phyloP scores from a whole-genome alignment of 2,113 vertebrate genomes.

The Sebastes schlegelii region DNA sequence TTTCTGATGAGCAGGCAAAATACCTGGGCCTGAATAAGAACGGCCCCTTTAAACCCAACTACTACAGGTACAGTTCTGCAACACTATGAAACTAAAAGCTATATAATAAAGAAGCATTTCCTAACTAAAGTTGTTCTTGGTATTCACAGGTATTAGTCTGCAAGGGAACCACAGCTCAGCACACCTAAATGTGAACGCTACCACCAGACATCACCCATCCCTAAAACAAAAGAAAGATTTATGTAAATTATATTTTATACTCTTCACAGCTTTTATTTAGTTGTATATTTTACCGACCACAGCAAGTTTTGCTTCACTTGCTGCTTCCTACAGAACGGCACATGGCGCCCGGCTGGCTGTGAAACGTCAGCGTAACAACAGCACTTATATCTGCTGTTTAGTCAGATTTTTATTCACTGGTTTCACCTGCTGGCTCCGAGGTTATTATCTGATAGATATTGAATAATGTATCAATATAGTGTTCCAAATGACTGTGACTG shows the following conservation, averaged over 20 bases:
- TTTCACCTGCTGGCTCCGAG: conserved; percentile 11
- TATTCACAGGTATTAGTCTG: conserved; percentile 77
- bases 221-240: conserved; percentile 27
- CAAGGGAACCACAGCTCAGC: conserved; percentile 17
- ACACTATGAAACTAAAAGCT: neutral
- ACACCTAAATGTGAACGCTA: conserved; percentile 21
- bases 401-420: conserved; percentile 21
- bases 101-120: neutral
- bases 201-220: neutral
- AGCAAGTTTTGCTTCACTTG: conserved; percentile 17
- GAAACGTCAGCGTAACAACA: conserved; percentile 17
- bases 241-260: conserved; percentile 57
- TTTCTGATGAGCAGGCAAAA: conserved; percentile 96
- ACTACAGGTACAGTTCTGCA: conserved; percentile 89
- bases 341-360: conserved; percentile 25
- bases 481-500: conserved; percentile 72
- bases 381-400: conserved; percentile 15
- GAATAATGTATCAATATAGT: conserved; percentile 34
- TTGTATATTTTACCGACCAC: conserved; percentile 35
- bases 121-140: conserved; percentile 19
- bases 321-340: conserved; percentile 32
- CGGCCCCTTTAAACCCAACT: conserved; percentile 98
- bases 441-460: conserved; percentile 27
- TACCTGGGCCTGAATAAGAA: conserved; percentile 98
- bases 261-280: conserved; percentile 42